Conservation (phyloP, 2,113 vertebrate species). For the Prolemur simus region DNA sequence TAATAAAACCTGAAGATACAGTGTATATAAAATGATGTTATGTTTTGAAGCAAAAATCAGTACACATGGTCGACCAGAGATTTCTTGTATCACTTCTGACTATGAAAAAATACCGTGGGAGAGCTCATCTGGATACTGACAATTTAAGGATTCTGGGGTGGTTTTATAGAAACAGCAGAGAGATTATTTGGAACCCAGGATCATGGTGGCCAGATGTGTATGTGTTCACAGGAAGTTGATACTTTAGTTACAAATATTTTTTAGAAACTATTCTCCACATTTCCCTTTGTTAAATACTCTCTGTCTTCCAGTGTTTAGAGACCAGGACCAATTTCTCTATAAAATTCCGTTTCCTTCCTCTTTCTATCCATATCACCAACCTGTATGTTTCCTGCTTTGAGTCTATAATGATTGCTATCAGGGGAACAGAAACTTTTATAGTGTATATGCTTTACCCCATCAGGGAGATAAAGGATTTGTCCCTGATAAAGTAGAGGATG, state of each 20-base stretch:
- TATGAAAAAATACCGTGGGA: neutral
- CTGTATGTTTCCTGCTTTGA: neutral
- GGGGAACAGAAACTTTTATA: neutral
- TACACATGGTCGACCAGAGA: neutral
- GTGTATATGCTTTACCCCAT: neutral
- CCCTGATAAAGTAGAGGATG: neutral
- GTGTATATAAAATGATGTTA: neutral
- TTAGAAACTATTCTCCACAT: neutral
- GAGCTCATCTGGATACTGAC: neutral
- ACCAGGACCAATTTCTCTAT: neutral
- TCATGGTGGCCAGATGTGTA: neutral
- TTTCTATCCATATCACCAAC: neutral
- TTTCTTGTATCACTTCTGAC: neutral
- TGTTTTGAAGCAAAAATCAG: neutral
- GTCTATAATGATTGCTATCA: neutral
- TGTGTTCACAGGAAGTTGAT: neutral
- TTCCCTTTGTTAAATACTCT: neutral
- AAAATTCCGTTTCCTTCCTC: neutral
- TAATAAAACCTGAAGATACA: neutral
- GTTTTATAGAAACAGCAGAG: neutral
- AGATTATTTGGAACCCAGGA: neutral
- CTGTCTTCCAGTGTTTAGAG: neutral
- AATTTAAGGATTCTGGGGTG: neutral
- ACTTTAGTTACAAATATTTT: neutral
- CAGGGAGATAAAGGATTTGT: neutral